Evolutionary conservation across 2,888 invertebrate genomes (phyloP).

Genomic region (Microctonus brassicae): DNA sequence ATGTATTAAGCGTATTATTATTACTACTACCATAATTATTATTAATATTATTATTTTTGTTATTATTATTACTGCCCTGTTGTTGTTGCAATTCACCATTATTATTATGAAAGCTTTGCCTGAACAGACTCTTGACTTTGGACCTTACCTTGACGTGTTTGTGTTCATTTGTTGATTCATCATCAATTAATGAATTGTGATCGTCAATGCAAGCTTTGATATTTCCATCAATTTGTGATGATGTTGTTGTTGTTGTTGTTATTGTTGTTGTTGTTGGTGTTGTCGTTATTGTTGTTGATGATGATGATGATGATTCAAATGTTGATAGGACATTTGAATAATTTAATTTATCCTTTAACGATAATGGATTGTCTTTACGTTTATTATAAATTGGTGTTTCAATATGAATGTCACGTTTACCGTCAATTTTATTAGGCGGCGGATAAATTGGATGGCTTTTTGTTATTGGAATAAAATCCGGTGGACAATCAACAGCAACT

Average conservation of each 20-base stretch:
- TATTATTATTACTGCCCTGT: background rate
- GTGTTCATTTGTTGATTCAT: constrained; percentile 26
- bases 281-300: constrained; percentile 18
- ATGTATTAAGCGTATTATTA: constrained; percentile 8
- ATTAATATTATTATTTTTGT: background rate
- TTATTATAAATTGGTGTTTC: no score
- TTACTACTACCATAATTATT: background rate
- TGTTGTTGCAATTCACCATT: constrained; percentile 2
- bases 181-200: background rate
- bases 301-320: no score
- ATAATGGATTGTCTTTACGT: constrained; percentile 13
- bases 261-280: constrained; percentile 15
- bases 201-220: background rate
- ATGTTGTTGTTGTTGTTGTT: constrained; percentile 19
- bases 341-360: background rate
- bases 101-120: constrained; percentile 13
- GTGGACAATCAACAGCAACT: constrained; percentile 67
- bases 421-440: constrained; percentile 58
- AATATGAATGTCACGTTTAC: constrained; percentile 25
- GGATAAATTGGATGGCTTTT: constrained; percentile 67
- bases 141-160: constrained; percentile 65
- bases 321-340: constrained; percentile 5
- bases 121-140: constrained; percentile 62
- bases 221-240: background rate
- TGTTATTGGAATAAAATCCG: constrained; percentile 64